Evolutionary conservation across 2,113 vertebrate genomes (phyloP).

Genomic region (Zapornia atra): DNA sequence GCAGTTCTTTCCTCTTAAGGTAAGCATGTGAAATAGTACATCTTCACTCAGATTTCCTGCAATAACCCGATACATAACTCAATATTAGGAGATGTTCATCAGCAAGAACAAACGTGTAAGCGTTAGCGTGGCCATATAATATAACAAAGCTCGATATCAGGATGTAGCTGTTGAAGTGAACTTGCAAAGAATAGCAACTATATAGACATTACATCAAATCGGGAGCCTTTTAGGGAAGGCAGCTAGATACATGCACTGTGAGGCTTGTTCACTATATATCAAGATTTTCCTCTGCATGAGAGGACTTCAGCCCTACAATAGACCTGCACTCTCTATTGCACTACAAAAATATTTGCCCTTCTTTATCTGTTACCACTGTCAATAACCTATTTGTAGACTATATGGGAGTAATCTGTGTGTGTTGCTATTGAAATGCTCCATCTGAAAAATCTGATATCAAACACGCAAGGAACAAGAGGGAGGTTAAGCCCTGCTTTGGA

Average conservation of each 20-base stretch:
- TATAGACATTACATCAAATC: conserved; percentile 24
- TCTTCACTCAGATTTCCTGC: conserved; percentile 64
- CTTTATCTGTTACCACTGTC: conserved; percentile 5
- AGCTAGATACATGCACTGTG: neutral
- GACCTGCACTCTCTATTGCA: neutral
- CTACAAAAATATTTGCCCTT: conserved; percentile 45
- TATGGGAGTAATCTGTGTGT: conserved; percentile 23
- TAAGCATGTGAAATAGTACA: conserved; percentile 66
- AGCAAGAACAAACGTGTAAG: conserved; percentile 44
- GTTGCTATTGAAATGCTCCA: conserved; percentile 16
- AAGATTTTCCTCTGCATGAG: neutral
- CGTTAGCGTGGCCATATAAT: neutral
- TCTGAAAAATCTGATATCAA: conserved; percentile 30
- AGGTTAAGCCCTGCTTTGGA: neutral
- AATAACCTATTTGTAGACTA: conserved; percentile 38
- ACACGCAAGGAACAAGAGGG: neutral
- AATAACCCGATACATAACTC: conserved; percentile 57
- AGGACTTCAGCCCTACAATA: neutral
- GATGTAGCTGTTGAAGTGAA: conserved; percentile 45
- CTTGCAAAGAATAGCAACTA: conserved; percentile 45
- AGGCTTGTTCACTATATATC: neutral
- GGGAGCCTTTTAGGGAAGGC: conserved; percentile 28
- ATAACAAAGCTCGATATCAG: conserved; percentile 47
- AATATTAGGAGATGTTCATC: conserved; percentile 48
- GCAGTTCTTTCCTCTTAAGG: conserved; percentile 60